Percentiles rank a stretch among this genome's conserved stretches.
phyloP scores from a whole-genome alignment of 2,797 vertebrate species.

The Crax fasciolata region DNA sequence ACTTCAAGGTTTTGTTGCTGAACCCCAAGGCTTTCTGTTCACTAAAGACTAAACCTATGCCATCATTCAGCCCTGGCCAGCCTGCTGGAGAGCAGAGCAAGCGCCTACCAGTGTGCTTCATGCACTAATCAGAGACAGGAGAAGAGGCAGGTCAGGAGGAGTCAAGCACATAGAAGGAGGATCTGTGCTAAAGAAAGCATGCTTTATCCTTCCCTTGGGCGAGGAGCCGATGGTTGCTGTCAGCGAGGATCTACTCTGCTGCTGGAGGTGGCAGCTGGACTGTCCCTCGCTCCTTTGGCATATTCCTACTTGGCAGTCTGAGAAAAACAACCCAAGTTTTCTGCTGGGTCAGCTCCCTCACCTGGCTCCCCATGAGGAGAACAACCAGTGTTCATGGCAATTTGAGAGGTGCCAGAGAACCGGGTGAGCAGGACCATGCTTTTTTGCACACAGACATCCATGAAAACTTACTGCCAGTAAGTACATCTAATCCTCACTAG shows the following conservation, averaged over 20 bases:
- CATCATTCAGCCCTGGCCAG: neutral
- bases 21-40: neutral
- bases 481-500: neutral
- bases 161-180: neutral
- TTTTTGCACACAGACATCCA: neutral
- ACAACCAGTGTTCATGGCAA: neutral
- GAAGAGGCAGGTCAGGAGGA: neutral
- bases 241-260: neutral
- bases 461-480: neutral
- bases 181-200: fast-evolving
- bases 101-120: fast-evolving
- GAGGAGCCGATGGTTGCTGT: neutral
- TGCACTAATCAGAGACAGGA: neutral
- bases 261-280: neutral
- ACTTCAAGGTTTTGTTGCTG: neutral
- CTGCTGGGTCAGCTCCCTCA: neutral
- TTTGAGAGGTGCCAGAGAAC: neutral
- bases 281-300: neutral
- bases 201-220: neutral
- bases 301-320: neutral
- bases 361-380: neutral
- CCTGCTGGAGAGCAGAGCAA: neutral
- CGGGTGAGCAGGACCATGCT: fast-evolving
- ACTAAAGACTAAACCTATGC: neutral
- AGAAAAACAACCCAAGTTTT: neutral